These are phyloP conservation scores for Apostichopus japonicus DNA, from an alignment of 35 echinoderm and acorn worm species.

Conservation along the genomic window DNA sequence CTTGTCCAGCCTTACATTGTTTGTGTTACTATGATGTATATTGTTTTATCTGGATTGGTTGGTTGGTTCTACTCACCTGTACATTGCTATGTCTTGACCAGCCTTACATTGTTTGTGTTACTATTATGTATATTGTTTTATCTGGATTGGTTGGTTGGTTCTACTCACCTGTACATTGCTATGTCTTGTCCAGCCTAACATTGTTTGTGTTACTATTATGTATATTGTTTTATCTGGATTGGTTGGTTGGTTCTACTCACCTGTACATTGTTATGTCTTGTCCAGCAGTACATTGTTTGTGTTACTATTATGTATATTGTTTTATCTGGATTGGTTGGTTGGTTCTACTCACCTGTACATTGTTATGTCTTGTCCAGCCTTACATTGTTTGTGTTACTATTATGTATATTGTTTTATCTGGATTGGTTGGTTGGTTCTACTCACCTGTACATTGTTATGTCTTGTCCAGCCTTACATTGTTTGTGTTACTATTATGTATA, in stretches of 20 bases:
- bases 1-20: neutral
- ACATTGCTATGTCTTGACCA: constrained; percentile 76
- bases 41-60: no score
- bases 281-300: neutral
- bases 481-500: neutral
- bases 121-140: neutral
- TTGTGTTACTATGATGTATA: neutral
- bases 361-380: constrained; percentile 47
- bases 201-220: neutral
- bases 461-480: neutral
- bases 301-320: neutral
- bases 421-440: neutral
- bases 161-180: constrained; percentile 85
- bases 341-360: constrained; percentile 82
- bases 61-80: constrained; percentile 68
- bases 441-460: constrained; percentile 87
- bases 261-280: constrained; percentile 84
- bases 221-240: no score
- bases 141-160: no score
- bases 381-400: neutral
- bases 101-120: neutral
- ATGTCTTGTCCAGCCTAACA: constrained; percentile 32
- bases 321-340: no score
- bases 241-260: constrained; percentile 38
- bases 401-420: neutral